Base-by-base conservation (phyloP, 2,888 invertebrate genomes). In the Liodrosophila aerea region DNA sequence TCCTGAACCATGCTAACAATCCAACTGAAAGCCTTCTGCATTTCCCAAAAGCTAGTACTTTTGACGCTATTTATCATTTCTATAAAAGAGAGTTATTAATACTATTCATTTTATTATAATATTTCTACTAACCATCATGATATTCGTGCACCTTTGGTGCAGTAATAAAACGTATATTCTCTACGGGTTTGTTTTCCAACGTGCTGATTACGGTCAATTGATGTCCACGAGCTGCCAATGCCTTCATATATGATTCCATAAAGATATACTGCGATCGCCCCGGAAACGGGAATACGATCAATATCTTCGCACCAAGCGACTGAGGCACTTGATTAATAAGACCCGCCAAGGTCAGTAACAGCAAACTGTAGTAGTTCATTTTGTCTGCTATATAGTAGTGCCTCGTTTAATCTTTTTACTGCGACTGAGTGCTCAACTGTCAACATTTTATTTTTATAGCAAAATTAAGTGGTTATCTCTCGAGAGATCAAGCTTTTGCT, bases 131-230 rank as follows among this genome's bases (percentile, higher is more conserved):
- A 74, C 82, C 51, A 0, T 59, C 39, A 5, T 34, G 9, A n/a
- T n/a, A 22, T 0, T 73, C 45, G 3, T 63, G 60, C 7, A 62
- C 59, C 27, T 67, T 64, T 0, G 40, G 31, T 0, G 66, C 68
- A 1, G 52, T 37, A 3, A 85, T 80, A 13, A 73, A 85, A 7
- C 74, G 47, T 12, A 85, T 68, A 33, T 85, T 85, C 0, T 52
- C 31, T 1, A 50, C 37, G 0, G 68, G 61, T 5, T 71, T 67
- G 8, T 69, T 74, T 1, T 59, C 52, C 7, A 80, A 68, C 0
- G 84, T 12, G 8, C 78, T 84, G 4, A 89, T 85, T 1, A 89
- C 81, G 1, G 88, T 89, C 0, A 90, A 67, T 33, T 90, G 75
- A 66, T 91, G 91, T 1, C 91, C 91, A 1, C 76, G 71, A 0